A percentile compares a stretch with the other conserved stretches of the same genome.
phyloP scores from a whole-genome alignment of 2,888 invertebrate species.

The Acleris holmiana region DNA sequence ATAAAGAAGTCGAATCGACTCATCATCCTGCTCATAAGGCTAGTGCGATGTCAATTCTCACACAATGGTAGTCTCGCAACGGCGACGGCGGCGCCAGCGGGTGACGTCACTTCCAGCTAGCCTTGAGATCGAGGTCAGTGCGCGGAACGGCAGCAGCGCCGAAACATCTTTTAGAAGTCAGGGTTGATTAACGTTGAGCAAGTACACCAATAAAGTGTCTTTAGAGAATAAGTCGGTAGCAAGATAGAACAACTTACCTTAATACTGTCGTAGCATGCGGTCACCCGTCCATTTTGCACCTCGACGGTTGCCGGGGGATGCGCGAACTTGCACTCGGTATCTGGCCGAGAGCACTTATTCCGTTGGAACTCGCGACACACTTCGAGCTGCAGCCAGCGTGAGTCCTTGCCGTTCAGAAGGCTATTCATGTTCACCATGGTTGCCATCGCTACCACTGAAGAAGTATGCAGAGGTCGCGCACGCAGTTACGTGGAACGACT shows the following conservation, averaged over 20 bases:
- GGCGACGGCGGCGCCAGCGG: conserved; percentile 57
- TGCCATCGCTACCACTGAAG: conserved; percentile 84
- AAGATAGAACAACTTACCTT: conserved; percentile 90
- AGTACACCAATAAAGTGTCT: conserved; percentile 48
- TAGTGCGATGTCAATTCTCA: conserved; percentile 71
- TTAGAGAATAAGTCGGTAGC: not conserved
- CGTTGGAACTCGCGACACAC: conserved; percentile 99
- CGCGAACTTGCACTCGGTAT: conserved; percentile 99
- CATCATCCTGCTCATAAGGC: conserved; percentile 72
- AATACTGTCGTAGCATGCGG: conserved; percentile 99
- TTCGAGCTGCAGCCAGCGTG: conserved; percentile 99
- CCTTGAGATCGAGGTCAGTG: conserved; percentile 80
- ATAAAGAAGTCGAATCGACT: conserved; percentile 53
- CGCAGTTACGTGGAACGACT: conserved; percentile 78
- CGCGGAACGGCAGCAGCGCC: conserved; percentile 68
- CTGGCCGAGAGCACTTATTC: conserved; percentile 99
- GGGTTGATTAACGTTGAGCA: conserved; percentile 57
- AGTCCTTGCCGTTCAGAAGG: conserved; percentile 99
- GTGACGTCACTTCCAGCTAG: conserved; percentile 77
- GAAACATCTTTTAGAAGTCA: conserved; percentile 72
- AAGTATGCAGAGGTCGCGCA: conserved; percentile 64
- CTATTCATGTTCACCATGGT: conserved; percentile 99
- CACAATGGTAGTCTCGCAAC: conserved; percentile 67
- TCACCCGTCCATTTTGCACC: conserved; percentile 99
- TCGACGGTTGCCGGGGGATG: conserved; percentile 99